These are phyloP conservation scores for Amblyraja radiata DNA, from an alignment of 2,797 vertebrate species.

Conservation along the genomic window DNA sequence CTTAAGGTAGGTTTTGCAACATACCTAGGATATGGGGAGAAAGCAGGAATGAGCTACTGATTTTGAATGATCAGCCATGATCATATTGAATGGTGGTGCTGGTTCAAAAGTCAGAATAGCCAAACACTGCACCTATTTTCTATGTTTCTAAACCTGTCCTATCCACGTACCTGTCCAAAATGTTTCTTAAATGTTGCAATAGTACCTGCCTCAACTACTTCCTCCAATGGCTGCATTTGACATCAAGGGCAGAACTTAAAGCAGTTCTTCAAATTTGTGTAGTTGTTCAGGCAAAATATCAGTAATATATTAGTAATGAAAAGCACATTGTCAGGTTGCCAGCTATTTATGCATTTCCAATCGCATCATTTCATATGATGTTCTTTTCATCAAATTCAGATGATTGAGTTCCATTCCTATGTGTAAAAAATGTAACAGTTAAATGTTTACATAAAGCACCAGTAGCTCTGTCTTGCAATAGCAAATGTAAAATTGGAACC, in stretches of 20 bases:
- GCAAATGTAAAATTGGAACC: neutral
- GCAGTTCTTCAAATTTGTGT: neutral
- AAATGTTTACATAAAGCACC: neutral
- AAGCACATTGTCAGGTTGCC: neutral
- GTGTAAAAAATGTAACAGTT: neutral
- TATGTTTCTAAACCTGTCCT: no score
- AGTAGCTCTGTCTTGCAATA: neutral
- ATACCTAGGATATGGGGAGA: no score
- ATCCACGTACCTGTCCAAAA: no score
- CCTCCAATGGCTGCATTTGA: neutral
- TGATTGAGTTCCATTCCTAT: neutral
- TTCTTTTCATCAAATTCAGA: neutral
- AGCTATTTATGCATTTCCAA: constrained; percentile 1
- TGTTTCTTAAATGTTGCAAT: no score
- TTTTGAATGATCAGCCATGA: no score
- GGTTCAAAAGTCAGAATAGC: no score
- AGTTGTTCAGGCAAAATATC: neutral
- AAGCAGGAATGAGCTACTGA: no score
- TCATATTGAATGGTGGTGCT: no score
- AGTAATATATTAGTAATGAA: neutral
- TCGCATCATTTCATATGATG: neutral
- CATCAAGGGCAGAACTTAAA: neutral
- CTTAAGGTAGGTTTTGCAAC: no score
- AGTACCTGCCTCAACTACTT: no score
- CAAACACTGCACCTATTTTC: no score